Evolutionary conservation across 2,113 vertebrate species (phyloP).

Genomic region (Phaetusa simplex): DNA sequence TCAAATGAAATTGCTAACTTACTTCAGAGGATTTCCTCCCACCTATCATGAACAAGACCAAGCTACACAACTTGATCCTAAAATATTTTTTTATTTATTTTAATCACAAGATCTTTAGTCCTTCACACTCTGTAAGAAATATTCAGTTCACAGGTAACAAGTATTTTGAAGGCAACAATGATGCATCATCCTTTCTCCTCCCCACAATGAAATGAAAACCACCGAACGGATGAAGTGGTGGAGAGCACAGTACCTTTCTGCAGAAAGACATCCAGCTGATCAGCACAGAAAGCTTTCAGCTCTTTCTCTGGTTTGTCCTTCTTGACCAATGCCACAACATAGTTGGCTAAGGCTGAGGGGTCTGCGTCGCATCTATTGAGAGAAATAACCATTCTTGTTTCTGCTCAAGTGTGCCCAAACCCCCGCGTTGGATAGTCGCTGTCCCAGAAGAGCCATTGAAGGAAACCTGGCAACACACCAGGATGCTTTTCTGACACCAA

Average conservation of each 20-base stretch:
- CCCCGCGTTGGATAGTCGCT: not conserved
- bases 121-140: not conserved
- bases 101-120: not conserved
- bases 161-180: not conserved
- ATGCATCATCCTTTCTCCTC: not conserved
- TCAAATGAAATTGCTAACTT: not conserved
- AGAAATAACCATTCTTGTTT: not conserved
- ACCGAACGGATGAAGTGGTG: rapidly evolving
- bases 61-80: not conserved
- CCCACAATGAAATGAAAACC: not conserved
- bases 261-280: slow-evolving; percentile 98
- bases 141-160: not conserved
- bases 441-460: not conserved
- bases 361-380: slow-evolving; percentile 94
- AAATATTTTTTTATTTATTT: not conserved
- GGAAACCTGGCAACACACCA: rapidly evolving
- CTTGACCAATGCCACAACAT: slow-evolving; percentile 98
- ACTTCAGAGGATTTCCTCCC: not conserved
- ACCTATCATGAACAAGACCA: not conserved
- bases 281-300: slow-evolving; percentile 93
- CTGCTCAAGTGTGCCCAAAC: not conserved
- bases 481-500: not conserved
- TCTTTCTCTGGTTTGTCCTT: slow-evolving; percentile 99
- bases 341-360: slow-evolving; percentile 96
- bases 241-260: slow-evolving; percentile 87